A percentile compares a stretch with the other conserved stretches of the same genome.
phyloP scores from a whole-genome alignment of 2,888 invertebrate genomes.

The Dolomedes plantarius region DNA sequence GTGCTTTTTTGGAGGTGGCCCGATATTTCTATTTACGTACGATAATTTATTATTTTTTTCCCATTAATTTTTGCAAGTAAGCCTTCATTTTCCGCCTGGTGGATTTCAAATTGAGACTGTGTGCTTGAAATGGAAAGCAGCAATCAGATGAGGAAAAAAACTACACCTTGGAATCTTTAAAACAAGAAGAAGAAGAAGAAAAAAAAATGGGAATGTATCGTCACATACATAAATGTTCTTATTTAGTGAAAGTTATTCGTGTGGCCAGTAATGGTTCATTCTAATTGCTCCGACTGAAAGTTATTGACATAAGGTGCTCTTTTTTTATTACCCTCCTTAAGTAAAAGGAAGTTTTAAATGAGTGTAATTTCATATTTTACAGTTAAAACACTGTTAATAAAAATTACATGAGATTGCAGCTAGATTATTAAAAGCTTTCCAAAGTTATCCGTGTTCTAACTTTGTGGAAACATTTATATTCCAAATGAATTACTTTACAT shows the following conservation, averaged over 20 bases:
- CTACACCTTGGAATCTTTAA: not conserved
- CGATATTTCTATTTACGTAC: slow-evolving; percentile 42
- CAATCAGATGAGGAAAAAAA: not conserved
- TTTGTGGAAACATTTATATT: too few species aligned
- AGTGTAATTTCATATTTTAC: too few species aligned
- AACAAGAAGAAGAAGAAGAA: not conserved
- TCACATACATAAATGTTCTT: too few species aligned
- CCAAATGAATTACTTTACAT: too few species aligned
- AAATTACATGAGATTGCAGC: too few species aligned
- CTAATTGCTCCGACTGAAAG: not conserved
- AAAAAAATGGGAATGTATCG: not conserved
- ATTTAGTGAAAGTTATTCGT: too few species aligned
- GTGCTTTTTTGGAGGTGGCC: slow-evolving; percentile 15
- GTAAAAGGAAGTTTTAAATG: too few species aligned
- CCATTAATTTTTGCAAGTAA: slow-evolving; percentile 55
- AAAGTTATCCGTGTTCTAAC: too few species aligned
- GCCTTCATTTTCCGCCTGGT: slow-evolving; percentile 53
- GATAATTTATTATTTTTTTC: slow-evolving; percentile 22
- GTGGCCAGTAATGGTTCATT: not conserved
- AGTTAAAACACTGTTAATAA: too few species aligned
- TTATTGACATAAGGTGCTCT: too few species aligned
- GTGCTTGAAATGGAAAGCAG: not conserved
- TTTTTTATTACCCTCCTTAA: not conserved
- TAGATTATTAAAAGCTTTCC: too few species aligned
- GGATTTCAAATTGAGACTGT: slow-evolving; percentile 49